phyloP scores from a whole-genome alignment of 2,888 invertebrate genomes.

The Drosophila mimica region DNA sequence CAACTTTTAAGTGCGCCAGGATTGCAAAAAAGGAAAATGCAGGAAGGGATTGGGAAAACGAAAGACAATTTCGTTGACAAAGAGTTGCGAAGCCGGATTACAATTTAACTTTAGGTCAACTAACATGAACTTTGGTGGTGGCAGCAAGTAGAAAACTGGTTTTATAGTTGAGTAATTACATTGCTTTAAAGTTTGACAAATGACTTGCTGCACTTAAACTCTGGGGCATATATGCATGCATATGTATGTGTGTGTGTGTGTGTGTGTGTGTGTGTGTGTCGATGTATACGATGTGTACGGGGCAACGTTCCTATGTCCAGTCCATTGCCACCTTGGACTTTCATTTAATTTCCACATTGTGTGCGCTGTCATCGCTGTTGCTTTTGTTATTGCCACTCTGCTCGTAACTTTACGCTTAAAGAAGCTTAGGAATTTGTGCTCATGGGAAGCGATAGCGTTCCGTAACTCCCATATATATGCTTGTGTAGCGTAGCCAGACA shows the following conservation, averaged over 20 bases:
- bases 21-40: not conserved
- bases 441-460: constrained; percentile 44
- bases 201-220: constrained; percentile 37
- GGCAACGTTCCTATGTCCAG: constrained; percentile 24
- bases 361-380: constrained; percentile 51
- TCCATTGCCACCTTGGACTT: constrained; percentile 61
- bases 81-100: constrained; percentile 21
- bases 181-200: constrained; percentile 44
- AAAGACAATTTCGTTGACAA: constrained; percentile 25
- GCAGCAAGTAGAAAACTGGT: constrained; percentile 27
- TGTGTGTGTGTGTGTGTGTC: constrained; percentile 2
- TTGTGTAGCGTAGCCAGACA: constrained; percentile 4
- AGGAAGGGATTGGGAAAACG: not conserved
- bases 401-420: constrained; percentile 71
- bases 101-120: constrained; percentile 41
- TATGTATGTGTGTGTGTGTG: not conserved
- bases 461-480: constrained; percentile 11
- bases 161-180: constrained; percentile 39
- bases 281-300: constrained; percentile 7
- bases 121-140: constrained; percentile 35
- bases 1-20: not conserved
- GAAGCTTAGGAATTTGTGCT: constrained; percentile 67
- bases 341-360: constrained; percentile 58
- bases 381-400: constrained; percentile 51
- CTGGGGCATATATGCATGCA: constrained; percentile 1